Evolutionary conservation across 2,113 vertebrate genomes (phyloP), one percentile per base, ranked within the genome.

Genomic region (Panthera tigris): DNA sequence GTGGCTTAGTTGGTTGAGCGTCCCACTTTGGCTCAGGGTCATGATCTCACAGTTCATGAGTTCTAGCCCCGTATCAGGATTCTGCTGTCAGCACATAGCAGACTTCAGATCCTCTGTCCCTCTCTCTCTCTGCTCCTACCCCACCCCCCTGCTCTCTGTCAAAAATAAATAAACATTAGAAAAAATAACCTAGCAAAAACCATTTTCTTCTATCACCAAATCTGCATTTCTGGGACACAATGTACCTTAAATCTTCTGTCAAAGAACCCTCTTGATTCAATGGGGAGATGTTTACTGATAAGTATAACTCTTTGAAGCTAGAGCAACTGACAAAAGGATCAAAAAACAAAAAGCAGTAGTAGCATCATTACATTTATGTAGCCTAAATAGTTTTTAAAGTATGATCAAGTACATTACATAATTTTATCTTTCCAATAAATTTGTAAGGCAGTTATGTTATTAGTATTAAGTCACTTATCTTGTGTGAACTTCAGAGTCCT

Each of bases 151-250:
- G 45, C 57, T 61, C 57, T 61, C 57, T 18, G 21, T 61, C 57
- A 61, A 61, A 61, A 57, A 57, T 57, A 57, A 57, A 57, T 57
- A 57, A 98, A 63, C 23, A 63, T 63, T 63, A 29, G 27, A 63
- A 98, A 98, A 98, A 96, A 13, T 74, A 91, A 94, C 89, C 97
- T 96, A 95, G 69, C 82, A 98, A 97, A 23, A 0, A 86, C 83
- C 39, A 19, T 91, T 88, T 93, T 92, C 94, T 80, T 27, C 7
- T 16, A 63, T 95, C 33, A 3, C 55, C 94, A 19, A 27, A 76
- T 94, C 97, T 95, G 89, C 74, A 48, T 94, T 97, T 78, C 68
- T 96, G 85, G 94, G 80, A n/a, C 92, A 61, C 91, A 0, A 65
- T 3, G 33, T 71, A 71, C 16, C 65, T 1, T 76, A 94, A 96